Base-by-base conservation (phyloP, 1,140 invertebrate species). In the Scaptodrosophila lebanonensis region DNA sequence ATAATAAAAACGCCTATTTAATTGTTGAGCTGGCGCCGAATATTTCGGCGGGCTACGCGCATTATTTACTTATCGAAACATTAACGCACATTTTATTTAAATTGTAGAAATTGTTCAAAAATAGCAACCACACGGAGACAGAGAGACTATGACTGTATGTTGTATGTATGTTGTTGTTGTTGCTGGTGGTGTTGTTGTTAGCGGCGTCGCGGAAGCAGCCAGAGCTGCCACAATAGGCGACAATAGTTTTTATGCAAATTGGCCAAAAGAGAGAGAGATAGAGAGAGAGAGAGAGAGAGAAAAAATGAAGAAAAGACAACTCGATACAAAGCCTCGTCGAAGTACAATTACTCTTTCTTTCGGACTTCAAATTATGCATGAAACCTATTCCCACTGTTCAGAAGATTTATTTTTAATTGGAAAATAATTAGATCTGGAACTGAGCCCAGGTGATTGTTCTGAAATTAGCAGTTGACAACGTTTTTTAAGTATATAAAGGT, bases 61-160 rank as follows among this genome's bases (percentile, higher is more conserved):
- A 76, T 77, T 73, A 70, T 32, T 25, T 43, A 25, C 15, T 44
- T 65, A 68, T 68, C 57, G 29, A 27, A 27, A 70, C 49, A 16
- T 47, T 61, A 70, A 65, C 53, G 67, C 62, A 72, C 67, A 79
- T 65, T 51, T 77, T 73, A 77, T 73, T 77, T 65, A 79, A 77
- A 77, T 79, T 51, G 36, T 73, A 69, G 68, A 68, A 79, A 77
- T 77, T 68, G 17, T 76, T 68, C 82, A 77, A 69, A 79, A 79
- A 77, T 77, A 77, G 68, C 47, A 18, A 17, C 38, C n/a, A n/a
- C n/a, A n/a, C n/a, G n/a, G n/a, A n/a, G n/a, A 75, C 71, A 67
- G 66, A 76, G 76, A 71, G 66, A 83, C 79, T 84, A 73, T 69
- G 75, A 83, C 79, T 84, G 79, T 84, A 79, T 84, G 65, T 84